phyloP scores from a whole-genome alignment of 2,113 vertebrate genomes.

The Ptyas mucosa region DNA sequence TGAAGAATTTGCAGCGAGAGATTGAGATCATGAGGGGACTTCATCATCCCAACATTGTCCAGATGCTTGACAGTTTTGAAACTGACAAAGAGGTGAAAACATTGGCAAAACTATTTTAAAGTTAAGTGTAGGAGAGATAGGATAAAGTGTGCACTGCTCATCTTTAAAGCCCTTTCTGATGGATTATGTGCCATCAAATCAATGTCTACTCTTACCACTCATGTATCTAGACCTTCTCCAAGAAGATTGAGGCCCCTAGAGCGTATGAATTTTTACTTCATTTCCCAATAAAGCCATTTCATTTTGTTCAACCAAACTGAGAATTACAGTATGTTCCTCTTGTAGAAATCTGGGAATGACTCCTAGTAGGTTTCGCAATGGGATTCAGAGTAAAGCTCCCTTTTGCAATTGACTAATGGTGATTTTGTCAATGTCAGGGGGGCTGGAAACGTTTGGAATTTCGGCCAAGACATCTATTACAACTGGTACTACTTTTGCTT shows the following conservation, averaged over 20 bases:
- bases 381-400: background rate
- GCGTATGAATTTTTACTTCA: background rate
- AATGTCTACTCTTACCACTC: background rate
- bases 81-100: constrained; percentile 84
- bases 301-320: background rate
- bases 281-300: background rate
- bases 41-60: constrained; percentile 89
- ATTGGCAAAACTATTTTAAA: background rate
- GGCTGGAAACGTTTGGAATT: background rate
- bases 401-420: background rate
- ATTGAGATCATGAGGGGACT: constrained; percentile 93
- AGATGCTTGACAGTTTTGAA: constrained; percentile 93
- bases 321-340: background rate
- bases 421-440: background rate
- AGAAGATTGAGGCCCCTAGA: background rate
- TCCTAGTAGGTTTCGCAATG: background rate
- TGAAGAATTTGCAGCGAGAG: constrained; percentile 84
- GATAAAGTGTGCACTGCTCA: background rate
- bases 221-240: background rate
- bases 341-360: background rate
- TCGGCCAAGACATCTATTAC: background rate
- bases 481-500: background rate
- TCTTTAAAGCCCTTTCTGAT: background rate
- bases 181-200: background rate
- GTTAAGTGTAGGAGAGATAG: background rate